These are phyloP conservation scores for Dascyllus trimaculatus DNA, from an alignment of 2,113 vertebrate species.

Conservation along the genomic window DNA sequence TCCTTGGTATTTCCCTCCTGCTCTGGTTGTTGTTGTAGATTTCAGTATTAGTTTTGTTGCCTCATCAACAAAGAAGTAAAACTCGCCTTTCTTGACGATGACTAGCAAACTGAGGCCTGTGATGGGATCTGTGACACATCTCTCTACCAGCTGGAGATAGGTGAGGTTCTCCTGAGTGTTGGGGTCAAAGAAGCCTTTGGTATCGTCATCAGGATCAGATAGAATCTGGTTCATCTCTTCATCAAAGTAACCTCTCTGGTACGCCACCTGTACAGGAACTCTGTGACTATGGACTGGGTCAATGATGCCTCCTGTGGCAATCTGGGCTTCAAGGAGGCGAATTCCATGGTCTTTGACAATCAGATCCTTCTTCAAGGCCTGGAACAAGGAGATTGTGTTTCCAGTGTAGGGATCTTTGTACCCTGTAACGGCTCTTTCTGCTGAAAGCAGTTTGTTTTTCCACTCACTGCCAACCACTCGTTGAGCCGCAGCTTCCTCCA, in stretches of 20 bases:
- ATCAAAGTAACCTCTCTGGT: slow-evolving; percentile 87
- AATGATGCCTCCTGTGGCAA: slow-evolving; percentile 85
- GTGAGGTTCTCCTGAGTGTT: slow-evolving; percentile 79
- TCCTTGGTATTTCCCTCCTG: slow-evolving; percentile 81
- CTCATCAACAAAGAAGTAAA: slow-evolving; percentile 76
- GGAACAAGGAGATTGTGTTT: slow-evolving; percentile 67
- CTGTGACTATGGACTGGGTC: slow-evolving; percentile 84
- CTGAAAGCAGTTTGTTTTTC: slow-evolving; percentile 67
- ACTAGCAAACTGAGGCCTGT: slow-evolving; percentile 80
- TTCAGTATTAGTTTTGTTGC: slow-evolving; percentile 62
- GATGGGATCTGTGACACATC: slow-evolving; percentile 78
- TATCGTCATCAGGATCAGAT: slow-evolving; percentile 79
- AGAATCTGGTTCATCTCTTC: slow-evolving; percentile 86
- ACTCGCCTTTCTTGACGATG: slow-evolving; percentile 81
- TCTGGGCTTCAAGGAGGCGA: slow-evolving; percentile 77
- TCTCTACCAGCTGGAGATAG: slow-evolving; percentile 75
- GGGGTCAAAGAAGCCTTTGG: slow-evolving; percentile 89
- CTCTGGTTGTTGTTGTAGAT: slow-evolving; percentile 79
- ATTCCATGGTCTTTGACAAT: slow-evolving; percentile 68
- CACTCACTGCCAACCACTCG: slow-evolving; percentile 73
- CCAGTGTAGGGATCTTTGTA: slow-evolving; percentile 68
- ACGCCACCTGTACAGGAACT: slow-evolving; percentile 87
- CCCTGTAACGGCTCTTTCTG: slow-evolving; percentile 69
- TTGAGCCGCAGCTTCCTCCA: slow-evolving; percentile 81
- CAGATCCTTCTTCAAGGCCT: slow-evolving; percentile 70